Evolutionary conservation across 1,140 invertebrate species (phyloP).

Genomic region (Formica exsecta): DNA sequence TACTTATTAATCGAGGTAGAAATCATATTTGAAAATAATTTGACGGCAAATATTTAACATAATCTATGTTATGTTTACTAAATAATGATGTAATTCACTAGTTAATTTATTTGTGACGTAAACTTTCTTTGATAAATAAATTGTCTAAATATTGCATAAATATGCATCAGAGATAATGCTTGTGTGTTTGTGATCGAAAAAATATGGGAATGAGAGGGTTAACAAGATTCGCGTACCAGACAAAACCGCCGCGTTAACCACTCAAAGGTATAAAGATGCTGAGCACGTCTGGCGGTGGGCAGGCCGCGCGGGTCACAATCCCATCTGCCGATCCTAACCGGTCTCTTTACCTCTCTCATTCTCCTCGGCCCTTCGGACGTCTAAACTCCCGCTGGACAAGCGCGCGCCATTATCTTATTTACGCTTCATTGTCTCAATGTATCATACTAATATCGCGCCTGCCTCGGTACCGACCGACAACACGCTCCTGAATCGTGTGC

Average conservation of each 20-base stretch:
- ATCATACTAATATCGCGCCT: conserved; percentile 83
- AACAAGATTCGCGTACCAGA: conserved; percentile 27
- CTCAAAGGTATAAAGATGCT: conserved; percentile 78
- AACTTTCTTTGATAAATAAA: too few relatives aligned
- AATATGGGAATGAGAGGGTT: background rate
- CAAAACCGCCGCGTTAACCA: conserved; percentile 36
- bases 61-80: background rate
- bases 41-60: background rate
- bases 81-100: background rate
- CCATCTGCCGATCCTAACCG: conserved; percentile 83
- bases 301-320: conserved; percentile 83
- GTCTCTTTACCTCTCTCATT: conserved; percentile 62
- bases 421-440: conserved; percentile 86
- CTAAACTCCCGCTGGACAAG: conserved; percentile 76
- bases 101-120: background rate
- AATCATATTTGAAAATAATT: background rate
- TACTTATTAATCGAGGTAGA: background rate
- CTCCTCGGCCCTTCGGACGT: conserved; percentile 77
- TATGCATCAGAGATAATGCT: background rate
- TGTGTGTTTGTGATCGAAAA: background rate
- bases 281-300: conserved; percentile 80
- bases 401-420: conserved; percentile 86
- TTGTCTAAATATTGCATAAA: too few relatives aligned
- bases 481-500: conserved; percentile 66
- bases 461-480: conserved; percentile 74